Conservation (phyloP, 2,888 invertebrate species). For the Polyommatus icarus region DNA sequence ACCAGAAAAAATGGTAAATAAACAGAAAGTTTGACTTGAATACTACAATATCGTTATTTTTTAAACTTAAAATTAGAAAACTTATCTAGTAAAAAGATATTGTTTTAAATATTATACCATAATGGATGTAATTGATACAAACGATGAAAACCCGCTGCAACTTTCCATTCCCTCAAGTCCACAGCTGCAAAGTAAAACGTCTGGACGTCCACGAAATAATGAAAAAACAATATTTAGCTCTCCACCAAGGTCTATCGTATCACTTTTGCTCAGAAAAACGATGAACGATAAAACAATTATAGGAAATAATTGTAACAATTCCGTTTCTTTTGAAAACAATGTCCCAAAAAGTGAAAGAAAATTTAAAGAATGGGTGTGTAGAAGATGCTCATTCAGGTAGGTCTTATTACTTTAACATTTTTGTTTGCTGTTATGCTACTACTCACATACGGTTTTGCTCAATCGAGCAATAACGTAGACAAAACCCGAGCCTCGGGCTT, state of each 20-base stretch:
- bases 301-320: constrained; percentile 31
- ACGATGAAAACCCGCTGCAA: constrained; percentile 51
- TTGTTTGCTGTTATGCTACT: too few relatives aligned
- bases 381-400: background rate
- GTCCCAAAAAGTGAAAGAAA: constrained; percentile 13
- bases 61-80: too few relatives aligned
- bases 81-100: too few relatives aligned
- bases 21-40: too few relatives aligned
- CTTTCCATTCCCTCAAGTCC: constrained; percentile 33
- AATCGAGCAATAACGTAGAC: too few relatives aligned
- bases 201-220: constrained; percentile 56
- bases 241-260: constrained; percentile 63
- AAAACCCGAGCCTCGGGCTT: too few relatives aligned
- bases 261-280: constrained; percentile 51
- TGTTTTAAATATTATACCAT: background rate
- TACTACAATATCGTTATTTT: too few relatives aligned
- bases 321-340: background rate
- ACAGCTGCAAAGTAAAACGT: constrained; percentile 38
- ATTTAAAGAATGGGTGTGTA: background rate
- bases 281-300: constrained; percentile 40
- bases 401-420: background rate
- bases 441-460: too few relatives aligned
- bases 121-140: background rate
- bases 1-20: too few relatives aligned
- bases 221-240: constrained; percentile 55